Conservation (phyloP, 2,888 invertebrate species). For the Cataglyphis altisquamis region DNA sequence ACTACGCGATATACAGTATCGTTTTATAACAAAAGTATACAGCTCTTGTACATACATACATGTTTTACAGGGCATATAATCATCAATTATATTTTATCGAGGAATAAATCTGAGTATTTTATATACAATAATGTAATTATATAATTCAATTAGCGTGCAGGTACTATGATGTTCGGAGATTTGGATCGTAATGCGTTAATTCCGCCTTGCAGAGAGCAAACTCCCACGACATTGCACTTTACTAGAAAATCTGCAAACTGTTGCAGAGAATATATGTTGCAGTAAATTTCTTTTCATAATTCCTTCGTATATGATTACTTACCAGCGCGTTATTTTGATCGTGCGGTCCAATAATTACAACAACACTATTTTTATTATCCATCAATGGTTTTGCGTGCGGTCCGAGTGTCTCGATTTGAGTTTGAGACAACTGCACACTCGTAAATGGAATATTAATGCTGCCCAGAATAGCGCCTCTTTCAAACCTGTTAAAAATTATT, state of each 20-base stretch:
- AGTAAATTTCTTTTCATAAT: conserved; percentile 5
- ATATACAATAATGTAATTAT: conserved; percentile 6
- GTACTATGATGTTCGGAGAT: conserved; percentile 88
- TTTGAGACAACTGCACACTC: conserved; percentile 91
- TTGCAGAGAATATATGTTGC: conserved; percentile 75
- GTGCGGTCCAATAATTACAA: conserved; percentile 93
- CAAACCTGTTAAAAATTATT: conserved; percentile 88
- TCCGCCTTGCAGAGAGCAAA: conserved; percentile 96
- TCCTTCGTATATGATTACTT: conserved; percentile 69
- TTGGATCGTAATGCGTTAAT: conserved; percentile 92
- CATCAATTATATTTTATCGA: conserved; percentile 22
- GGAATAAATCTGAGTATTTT: conserved; percentile 44
- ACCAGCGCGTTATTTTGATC: conserved; percentile 93
- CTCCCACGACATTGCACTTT: conserved; percentile 91
- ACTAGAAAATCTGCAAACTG: conserved; percentile 96
- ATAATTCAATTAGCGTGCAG: conserved; percentile 71
- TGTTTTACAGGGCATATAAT: conserved; percentile 34
- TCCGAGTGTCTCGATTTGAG: conserved; percentile 91
- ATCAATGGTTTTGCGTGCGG: conserved; percentile 88
- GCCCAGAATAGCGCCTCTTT: conserved; percentile 92
- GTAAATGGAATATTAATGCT: conserved; percentile 97
- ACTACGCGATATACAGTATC: background rate
- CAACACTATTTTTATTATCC: conserved; percentile 89
- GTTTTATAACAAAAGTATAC: conserved; percentile 43
- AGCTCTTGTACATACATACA: conserved; percentile 44